A percentile compares a stretch with the other conserved stretches of the same genome.
These are phyloP conservation scores for Drosophila kikkawai DNA, from an alignment of 1,140 invertebrate genomes.

Conservation along the genomic window DNA sequence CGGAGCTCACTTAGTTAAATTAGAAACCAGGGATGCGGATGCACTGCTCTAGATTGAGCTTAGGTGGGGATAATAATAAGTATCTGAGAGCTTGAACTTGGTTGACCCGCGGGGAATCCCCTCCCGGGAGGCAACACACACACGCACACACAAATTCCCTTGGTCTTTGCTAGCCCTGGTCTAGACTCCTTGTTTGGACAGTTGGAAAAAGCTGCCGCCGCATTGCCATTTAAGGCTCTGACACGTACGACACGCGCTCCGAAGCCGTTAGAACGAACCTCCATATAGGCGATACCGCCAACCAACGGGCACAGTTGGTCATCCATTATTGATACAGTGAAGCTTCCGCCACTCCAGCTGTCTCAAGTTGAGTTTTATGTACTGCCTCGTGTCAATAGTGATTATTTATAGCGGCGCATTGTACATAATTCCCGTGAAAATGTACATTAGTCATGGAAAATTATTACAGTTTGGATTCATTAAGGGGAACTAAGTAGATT, in stretches of 20 bases:
- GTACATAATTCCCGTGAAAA: background rate
- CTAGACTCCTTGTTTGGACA: conserved; percentile 60
- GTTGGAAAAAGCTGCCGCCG: conserved; percentile 31
- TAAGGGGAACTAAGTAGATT: too few relatives aligned
- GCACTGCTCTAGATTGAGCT: conserved; percentile 18
- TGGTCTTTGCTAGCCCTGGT: conserved; percentile 25
- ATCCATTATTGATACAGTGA: conserved; percentile 43
- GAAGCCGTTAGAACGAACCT: conserved; percentile 61
- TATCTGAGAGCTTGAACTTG: conserved; percentile 24
- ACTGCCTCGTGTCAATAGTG: conserved; percentile 1
- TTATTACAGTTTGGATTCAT: background rate
- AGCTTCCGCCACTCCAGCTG: background rate
- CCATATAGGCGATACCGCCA: conserved; percentile 32
- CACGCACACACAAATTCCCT: background rate
- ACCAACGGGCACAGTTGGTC: conserved; percentile 25
- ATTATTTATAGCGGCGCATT: conserved; percentile 10
- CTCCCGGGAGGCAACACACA: background rate
- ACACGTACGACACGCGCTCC: conserved; percentile 56
- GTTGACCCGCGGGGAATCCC: conserved; percentile 19
- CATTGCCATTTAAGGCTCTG: conserved; percentile 61
- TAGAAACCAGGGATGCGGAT: conserved; percentile 48
- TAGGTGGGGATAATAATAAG: conserved; percentile 3
- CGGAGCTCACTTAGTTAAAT: conserved; percentile 66
- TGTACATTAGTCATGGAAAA: conserved; percentile 9
- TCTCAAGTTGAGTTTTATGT: conserved; percentile 8